Conservation (phyloP, 2,113 vertebrate genomes). For the Pogona vitticeps region DNA sequence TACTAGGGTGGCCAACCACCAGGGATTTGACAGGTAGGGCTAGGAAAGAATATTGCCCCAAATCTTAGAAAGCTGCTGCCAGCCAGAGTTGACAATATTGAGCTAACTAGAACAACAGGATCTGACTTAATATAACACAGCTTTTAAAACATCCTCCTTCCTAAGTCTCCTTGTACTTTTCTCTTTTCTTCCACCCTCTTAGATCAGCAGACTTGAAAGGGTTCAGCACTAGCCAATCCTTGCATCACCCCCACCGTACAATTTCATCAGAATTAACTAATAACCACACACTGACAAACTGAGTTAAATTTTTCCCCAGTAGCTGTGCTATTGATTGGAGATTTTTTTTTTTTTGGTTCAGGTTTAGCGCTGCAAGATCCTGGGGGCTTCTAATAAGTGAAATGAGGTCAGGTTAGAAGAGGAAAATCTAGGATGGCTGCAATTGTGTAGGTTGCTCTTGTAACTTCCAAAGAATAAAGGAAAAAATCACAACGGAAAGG, state of each 20-base stretch:
- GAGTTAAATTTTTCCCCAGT: slow-evolving; percentile 66
- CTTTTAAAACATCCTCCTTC: neutral
- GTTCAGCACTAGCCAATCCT: neutral
- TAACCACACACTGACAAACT: slow-evolving; percentile 66
- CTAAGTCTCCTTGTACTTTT: no score
- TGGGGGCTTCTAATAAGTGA: slow-evolving; percentile 49
- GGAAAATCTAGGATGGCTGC: slow-evolving; percentile 64
- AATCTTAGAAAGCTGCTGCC: no score
- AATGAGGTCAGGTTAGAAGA: slow-evolving; percentile 62
- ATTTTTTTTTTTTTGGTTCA: slow-evolving; percentile 40
- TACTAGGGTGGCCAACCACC: no score
- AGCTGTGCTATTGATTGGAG: slow-evolving; percentile 60
- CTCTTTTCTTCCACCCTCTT: no score
- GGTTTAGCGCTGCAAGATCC: slow-evolving; percentile 53
- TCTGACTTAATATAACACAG: no score
- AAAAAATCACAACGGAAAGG: neutral
- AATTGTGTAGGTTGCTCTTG: slow-evolving; percentile 48
- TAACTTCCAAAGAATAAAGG: neutral
- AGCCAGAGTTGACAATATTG: no score
- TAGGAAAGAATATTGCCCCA: no score
- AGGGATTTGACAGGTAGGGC: no score
- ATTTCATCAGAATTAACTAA: slow-evolving; percentile 65
- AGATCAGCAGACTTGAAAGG: neutral
- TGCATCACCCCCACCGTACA: neutral
- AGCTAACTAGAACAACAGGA: no score